Percentiles rank a stretch among this genome's conserved stretches.
phyloP scores from a whole-genome alignment of 2,113 vertebrate species.

The Panurus biarmicus region DNA sequence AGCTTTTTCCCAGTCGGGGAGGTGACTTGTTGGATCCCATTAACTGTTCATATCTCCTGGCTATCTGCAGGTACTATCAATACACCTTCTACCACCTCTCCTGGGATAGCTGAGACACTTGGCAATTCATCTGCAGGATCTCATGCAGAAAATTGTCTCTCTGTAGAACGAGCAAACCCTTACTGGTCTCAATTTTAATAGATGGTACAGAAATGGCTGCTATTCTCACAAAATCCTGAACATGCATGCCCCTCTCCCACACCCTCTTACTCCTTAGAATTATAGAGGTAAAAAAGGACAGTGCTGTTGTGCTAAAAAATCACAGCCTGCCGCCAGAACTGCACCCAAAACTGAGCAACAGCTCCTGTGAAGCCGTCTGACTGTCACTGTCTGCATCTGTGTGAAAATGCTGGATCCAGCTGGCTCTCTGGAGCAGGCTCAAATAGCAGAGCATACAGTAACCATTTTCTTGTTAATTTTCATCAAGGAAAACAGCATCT shows the following conservation, averaged over 20 bases:
- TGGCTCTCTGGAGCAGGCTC: background rate
- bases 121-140: slow-evolving; percentile 58
- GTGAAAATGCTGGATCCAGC: background rate
- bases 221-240: background rate
- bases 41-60: background rate
- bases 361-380: background rate
- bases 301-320: background rate
- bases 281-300: background rate
- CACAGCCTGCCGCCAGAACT: background rate
- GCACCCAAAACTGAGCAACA: background rate
- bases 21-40: slow-evolving; percentile 35
- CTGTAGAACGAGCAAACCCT: background rate
- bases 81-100: slow-evolving; percentile 19
- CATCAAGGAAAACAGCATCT: background rate
- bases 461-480: background rate
- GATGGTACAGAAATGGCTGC: background rate
- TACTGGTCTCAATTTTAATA: slow-evolving; percentile 28
- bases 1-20: rapidly evolving
- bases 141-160: slow-evolving; percentile 58
- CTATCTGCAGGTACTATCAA: slow-evolving; percentile 48
- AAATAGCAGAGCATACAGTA: background rate
- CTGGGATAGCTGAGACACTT: slow-evolving; percentile 49
- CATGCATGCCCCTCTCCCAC: background rate
- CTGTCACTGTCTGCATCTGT: background rate
- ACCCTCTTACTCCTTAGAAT: background rate